Evolutionary conservation across 2,888 invertebrate species (phyloP).

Genomic region (Oasisia sp.): DNA sequence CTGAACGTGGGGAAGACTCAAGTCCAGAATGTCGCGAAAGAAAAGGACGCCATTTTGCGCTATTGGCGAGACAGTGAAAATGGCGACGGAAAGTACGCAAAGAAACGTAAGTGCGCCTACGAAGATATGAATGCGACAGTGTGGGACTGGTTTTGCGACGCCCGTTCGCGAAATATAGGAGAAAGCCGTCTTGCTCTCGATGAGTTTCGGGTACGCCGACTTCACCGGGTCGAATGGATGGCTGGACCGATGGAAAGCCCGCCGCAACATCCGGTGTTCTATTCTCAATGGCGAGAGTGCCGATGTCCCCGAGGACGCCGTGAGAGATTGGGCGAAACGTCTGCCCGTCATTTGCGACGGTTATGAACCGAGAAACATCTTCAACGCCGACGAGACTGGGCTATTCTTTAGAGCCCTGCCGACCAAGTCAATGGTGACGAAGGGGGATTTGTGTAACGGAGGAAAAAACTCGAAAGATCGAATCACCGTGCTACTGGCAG

Average conservation of each 20-base stretch:
- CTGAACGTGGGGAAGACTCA: neutral
- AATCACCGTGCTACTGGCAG: conserved; percentile 40
- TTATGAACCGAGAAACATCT: conserved; percentile 35
- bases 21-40: neutral
- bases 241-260: neutral
- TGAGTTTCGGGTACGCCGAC: neutral
- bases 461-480: conserved; percentile 40
- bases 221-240: neutral
- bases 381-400: conserved; percentile 45
- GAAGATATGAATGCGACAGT: neutral
- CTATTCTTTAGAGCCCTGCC: conserved; percentile 40
- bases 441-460: conserved; percentile 35
- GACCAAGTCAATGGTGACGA: conserved; percentile 36
- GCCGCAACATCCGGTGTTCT: conserved; percentile 20
- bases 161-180: neutral
- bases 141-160: neutral
- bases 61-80: neutral
- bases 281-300: conserved; percentile 14
- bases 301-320: conserved; percentile 3
- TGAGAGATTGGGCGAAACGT: conserved; percentile 24
- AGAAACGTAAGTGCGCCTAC: neutral
- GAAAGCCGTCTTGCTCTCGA: neutral
- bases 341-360: conserved; percentile 26
- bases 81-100: neutral
- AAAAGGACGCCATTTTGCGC: neutral